Evolutionary conservation across 2,113 vertebrate species (phyloP).

Genomic region (Promerops cafer): DNA sequence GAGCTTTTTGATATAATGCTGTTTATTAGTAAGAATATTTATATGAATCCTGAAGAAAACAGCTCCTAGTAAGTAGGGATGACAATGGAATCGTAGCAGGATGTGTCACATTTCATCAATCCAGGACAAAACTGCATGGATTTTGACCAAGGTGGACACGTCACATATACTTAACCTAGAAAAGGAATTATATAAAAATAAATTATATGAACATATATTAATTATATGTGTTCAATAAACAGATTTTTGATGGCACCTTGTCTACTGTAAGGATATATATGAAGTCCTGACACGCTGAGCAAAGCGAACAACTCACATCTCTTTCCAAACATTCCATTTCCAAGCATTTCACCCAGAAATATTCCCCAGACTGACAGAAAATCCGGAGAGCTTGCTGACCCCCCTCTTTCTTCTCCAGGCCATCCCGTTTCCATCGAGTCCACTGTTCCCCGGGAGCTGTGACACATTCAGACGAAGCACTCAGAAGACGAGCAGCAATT

Average conservation of each 20-base stretch:
- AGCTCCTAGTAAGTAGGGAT: background rate
- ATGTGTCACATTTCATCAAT: background rate
- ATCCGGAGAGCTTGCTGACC: fast-evolving
- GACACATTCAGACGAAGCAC: background rate
- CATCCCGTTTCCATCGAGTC: fast-evolving
- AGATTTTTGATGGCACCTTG: background rate
- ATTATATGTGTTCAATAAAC: background rate
- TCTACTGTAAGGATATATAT: fast-evolving
- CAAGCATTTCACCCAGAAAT: background rate
- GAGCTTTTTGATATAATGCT: background rate
- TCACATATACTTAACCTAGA: background rate
- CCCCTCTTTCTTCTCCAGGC: background rate
- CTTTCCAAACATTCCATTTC: background rate
- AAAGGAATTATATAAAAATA: no score
- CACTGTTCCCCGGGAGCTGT: background rate
- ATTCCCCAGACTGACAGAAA: background rate
- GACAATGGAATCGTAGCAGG: background rate
- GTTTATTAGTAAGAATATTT: background rate
- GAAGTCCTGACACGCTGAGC: background rate
- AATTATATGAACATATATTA: no score
- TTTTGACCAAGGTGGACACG: background rate
- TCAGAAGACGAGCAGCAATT: background rate
- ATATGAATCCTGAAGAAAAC: background rate
- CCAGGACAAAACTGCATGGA: background rate
- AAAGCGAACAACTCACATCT: fast-evolving